Conservation (phyloP, 2,113 vertebrate species). For the Melanocharis versteri region DNA sequence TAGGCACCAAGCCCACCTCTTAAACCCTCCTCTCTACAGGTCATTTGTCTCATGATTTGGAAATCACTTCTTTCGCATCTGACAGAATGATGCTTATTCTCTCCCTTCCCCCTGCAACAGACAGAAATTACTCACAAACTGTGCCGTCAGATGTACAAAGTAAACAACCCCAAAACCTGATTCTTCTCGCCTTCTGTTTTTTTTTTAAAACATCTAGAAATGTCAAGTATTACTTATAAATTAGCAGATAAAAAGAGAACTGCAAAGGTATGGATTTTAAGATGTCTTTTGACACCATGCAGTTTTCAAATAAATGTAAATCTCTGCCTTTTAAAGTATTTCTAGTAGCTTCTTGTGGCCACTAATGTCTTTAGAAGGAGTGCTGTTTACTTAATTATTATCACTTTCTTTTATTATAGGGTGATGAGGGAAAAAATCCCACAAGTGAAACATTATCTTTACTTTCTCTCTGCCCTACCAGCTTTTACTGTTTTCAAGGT, state of each 20-base stretch:
- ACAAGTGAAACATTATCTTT: constrained; percentile 7
- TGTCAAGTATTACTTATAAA: background rate
- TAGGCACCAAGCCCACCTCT: background rate
- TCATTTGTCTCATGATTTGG: background rate
- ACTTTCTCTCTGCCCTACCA: background rate
- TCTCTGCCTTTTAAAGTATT: background rate
- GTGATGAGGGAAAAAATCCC: background rate
- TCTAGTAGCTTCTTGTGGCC: background rate
- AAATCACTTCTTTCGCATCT: background rate
- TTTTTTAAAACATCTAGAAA: background rate
- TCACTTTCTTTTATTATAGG: background rate
- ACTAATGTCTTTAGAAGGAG: background rate
- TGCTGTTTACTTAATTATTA: constrained; percentile 32
- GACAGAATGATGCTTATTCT: rapidly evolving
- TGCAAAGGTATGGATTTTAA: background rate
- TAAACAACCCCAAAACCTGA: background rate
- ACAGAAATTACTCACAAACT: background rate
- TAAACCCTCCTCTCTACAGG: background rate
- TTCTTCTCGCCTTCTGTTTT: background rate
- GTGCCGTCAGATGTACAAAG: background rate
- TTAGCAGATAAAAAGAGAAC: background rate
- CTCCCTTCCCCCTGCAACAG: background rate
- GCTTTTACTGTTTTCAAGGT: constrained; percentile 27
- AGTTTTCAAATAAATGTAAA: background rate
- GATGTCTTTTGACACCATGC: background rate